These are phyloP conservation scores for Amyelois transitella DNA, from an alignment of 1,140 invertebrate genomes.

Conservation along the genomic window DNA sequence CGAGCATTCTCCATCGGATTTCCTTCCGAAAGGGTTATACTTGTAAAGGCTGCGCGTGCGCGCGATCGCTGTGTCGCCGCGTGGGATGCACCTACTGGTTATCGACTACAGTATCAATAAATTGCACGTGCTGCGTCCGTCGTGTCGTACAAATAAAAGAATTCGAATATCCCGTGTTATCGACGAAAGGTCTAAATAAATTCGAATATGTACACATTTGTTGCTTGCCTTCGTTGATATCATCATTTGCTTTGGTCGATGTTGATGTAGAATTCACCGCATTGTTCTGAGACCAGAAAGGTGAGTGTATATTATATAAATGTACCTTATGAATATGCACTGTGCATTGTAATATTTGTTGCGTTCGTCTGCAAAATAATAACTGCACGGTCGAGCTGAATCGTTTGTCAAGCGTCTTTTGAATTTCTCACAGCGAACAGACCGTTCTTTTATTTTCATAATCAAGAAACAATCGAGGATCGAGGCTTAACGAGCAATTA, in stretches of 20 bases:
- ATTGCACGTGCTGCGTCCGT: conserved; percentile 64
- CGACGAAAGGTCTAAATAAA: conserved; percentile 68
- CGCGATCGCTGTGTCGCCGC: conserved; percentile 44
- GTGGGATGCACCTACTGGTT: conserved; percentile 65
- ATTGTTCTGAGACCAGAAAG: not conserved
- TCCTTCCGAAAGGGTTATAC: conserved; percentile 46
- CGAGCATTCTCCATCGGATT: conserved; percentile 43
- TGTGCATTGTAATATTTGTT: conserved; percentile 8
- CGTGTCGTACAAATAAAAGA: conserved; percentile 65
- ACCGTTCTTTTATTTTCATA: conserved; percentile 49
- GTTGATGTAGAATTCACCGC: not conserved
- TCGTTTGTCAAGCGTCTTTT: conserved; percentile 36
- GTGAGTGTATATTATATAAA: conserved; percentile 8
- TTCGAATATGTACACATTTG: conserved; percentile 60
- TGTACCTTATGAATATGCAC: conserved; percentile 17
- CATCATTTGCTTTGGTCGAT: conserved; percentile 37
- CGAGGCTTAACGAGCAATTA: conserved; percentile 66
- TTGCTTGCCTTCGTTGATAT: conserved; percentile 55
- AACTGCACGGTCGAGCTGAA: conserved; percentile 12
- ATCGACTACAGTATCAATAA: conserved; percentile 68
- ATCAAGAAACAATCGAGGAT: conserved; percentile 66
- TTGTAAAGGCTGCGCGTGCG: conserved; percentile 26
- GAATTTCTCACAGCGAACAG: conserved; percentile 32
- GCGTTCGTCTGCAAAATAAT: conserved; percentile 35
- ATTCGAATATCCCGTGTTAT: conserved; percentile 50